Evolutionary conservation across 2,797 vertebrate species (phyloP).

Genomic region (Scarus forsteni): DNA sequence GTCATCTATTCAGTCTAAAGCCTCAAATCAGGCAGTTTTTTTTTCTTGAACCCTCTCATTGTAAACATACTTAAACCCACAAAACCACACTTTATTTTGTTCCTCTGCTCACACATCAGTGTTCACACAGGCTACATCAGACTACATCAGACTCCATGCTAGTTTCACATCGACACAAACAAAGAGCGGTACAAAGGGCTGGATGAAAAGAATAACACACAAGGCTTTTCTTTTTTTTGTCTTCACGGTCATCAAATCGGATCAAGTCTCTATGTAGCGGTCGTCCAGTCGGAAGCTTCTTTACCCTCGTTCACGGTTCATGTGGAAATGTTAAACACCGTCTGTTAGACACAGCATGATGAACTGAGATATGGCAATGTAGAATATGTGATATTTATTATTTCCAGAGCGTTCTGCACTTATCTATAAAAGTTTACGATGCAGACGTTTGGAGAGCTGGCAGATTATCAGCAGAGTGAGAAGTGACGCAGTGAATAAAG

Average conservation of each 20-base stretch:
- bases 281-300: slow-evolving; percentile 2
- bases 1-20: slow-evolving; percentile 2
- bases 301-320: slow-evolving; percentile 7
- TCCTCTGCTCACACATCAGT: slow-evolving; percentile 5
- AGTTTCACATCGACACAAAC: slow-evolving; percentile 39
- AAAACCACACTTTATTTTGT: neutral
- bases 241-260: slow-evolving; percentile 8
- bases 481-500: slow-evolving; percentile 11
- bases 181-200: slow-evolving; percentile 11
- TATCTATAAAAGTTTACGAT: slow-evolving; percentile 4
- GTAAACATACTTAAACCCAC: slow-evolving; percentile 3
- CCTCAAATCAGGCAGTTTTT: slow-evolving; percentile 22
- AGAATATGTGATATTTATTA: slow-evolving; percentile 30
- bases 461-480: slow-evolving; percentile 18
- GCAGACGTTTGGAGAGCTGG: slow-evolving; percentile 13
- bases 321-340: slow-evolving; percentile 20
- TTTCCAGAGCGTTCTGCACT: slow-evolving; percentile 16
- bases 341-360: slow-evolving; percentile 22
- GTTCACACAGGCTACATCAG: slow-evolving; percentile 33
- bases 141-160: slow-evolving; percentile 37
- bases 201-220: neutral
- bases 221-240: neutral
- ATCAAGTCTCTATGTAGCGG: slow-evolving; percentile 25
- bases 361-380: slow-evolving; percentile 38
- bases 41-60: neutral